Base-by-base conservation (phyloP, 37 sponge, comb jelly and placozoan species). In the Halichondria panicea region DNA sequence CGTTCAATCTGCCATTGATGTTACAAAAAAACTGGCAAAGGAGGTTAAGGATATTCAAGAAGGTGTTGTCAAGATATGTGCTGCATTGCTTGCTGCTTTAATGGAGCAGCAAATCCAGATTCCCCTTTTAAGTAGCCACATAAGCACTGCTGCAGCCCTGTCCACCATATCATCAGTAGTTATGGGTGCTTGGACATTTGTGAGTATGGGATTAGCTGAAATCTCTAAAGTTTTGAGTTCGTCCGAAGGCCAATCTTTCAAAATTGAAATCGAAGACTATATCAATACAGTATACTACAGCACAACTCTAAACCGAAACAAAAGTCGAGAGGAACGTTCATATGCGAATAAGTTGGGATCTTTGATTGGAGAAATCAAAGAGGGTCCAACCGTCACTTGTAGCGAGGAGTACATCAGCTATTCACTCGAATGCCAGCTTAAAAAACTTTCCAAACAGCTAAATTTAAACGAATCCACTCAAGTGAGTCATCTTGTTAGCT, bases 361-460 rank as follows among this genome's bases (percentile, higher is more conserved):
- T 42, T 21, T 86, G 24, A 28, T 71, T 0, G 62, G 67, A n/a
- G 80, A 74, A 1, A 67, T 86, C 54, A 36, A 59, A 5, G n/a
- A 21, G 6, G 15, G 24, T 7, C 6, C 75, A 5, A 43, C 68
- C 22, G 80, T 86, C 18, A 86, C 71, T 28, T 78, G 75, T 62
- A 86, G 46, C 39, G 73, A 42, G 32, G 68, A 74, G 45, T 84
- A 77, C 57, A 61, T 84, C 32, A 76, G 85, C 53, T 84, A 84
- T 56, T 84, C 85, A 42, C 52, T 86, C 7, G 87, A 86, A 35
- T 74, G 70, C 19, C 87, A 86, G 62, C 79, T 86, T 13, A 46
- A 36, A 1, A 42, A 71, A 21, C 85, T 72, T 15, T 86, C 74
- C 34, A 22, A 1, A 27, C 36, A 84, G 22, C 76, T 66, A 22